Evolutionary conservation across 2,888 invertebrate genomes (phyloP).

Genomic region (Melikaiella ostensackeni): DNA sequence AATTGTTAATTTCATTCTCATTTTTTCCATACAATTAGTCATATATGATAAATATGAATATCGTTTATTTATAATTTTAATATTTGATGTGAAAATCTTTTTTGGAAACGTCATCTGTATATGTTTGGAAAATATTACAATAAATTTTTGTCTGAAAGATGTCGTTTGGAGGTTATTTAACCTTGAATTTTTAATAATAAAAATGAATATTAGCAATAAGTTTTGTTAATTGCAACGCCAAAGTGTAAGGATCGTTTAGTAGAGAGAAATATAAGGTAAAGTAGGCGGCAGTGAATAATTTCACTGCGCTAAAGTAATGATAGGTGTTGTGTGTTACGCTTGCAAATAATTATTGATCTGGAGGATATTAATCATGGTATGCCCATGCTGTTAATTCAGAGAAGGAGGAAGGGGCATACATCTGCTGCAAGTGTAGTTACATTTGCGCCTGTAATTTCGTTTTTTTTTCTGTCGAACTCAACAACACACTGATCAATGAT

Average conservation of each 20-base stretch:
- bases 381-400: conserved; percentile 2
- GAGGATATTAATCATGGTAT: conserved; percentile 14
- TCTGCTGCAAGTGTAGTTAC: conserved; percentile 36
- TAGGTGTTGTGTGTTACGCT: conserved; percentile 16
- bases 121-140: no score
- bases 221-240: not conserved
- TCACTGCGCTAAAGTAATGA: conserved; percentile 34
- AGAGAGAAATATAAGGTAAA: conserved; percentile 20
- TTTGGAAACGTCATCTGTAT: no score
- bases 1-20: no score
- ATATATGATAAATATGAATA: no score
- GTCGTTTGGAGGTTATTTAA: no score
- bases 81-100: no score
- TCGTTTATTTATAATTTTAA: no score
- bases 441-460: conserved; percentile 41
- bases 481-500: conserved; percentile 33
- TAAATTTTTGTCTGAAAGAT: no score
- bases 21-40: no score
- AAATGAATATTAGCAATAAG: no score
- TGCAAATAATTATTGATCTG: conserved; percentile 31
- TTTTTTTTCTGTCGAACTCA: conserved; percentile 39
- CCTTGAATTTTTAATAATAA: no score
- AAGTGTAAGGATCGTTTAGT: conserved; percentile 3
- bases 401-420: conserved; percentile 7
- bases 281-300: conserved; percentile 40